Evolutionary conservation across 2,888 invertebrate genomes (phyloP), one percentile per base, ranked within the genome.

Genomic region (Eurois occulta): DNA sequence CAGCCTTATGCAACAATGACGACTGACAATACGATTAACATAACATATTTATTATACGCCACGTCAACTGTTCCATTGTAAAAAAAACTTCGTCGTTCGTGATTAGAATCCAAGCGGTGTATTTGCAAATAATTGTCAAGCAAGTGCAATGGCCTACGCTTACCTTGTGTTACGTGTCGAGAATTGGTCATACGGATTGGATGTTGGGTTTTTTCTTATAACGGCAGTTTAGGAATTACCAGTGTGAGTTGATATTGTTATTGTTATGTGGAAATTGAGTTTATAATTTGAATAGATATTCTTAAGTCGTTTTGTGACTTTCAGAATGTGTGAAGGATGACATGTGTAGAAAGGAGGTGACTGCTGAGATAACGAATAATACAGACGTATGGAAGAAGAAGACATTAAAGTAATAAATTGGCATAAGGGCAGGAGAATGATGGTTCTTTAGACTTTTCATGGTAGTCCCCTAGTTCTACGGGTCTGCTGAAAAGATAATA

Each of bases 91-190:
- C 71, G 7, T 18, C n/a, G 88, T 66, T 78, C 95, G 95, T 95
- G 95, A 89, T 91, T 84, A 78, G 95, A 93, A 95, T 95, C 87
- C 87, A 87, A 91, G 91, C 88, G 70, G 90, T 79, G 85, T 89
- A 95, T 94, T 94, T 95, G 95, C 95, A 94, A 96, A 94, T 94
- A 94, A 95, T 95, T 92, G 93, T 90, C 73, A 10, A 18, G 69
- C 35, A 68, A 80, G 96, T 95, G 96, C 96, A 95, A 92, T 94
- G 95, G 83, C 94, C 96, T 91, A 91, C 32, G 86, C 88, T 96
- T 95, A 96, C 96, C 96, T 96, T 96, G 96, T 90, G 85, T 83
- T 89, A 91, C 92, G 95, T 91, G 91, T 84, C 74, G 73, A 81
- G 96, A 95, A 96, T 88, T 72, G 73, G 52, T 43, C 70, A 75